Evolutionary conservation across 2,797 vertebrate species (phyloP).

Genomic region (Rhyacichthys aspro): DNA sequence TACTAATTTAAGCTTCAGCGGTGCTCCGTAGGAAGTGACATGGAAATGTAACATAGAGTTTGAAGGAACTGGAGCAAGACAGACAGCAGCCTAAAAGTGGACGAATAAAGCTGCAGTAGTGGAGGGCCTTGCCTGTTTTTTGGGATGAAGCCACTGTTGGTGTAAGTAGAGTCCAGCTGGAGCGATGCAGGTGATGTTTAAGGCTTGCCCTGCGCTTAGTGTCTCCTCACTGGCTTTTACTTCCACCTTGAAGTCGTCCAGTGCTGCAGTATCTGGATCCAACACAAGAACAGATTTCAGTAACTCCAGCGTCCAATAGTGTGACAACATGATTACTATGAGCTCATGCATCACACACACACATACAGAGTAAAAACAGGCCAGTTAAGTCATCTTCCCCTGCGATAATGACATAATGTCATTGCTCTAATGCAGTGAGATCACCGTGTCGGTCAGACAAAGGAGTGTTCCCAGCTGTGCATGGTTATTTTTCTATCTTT

Average conservation of each 20-base stretch:
- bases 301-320: slow-evolving; percentile 18
- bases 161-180: slow-evolving; percentile 81
- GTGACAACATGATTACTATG: slow-evolving; percentile 31
- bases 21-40: slow-evolving; percentile 45
- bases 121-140: slow-evolving; percentile 82
- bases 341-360: slow-evolving; percentile 46
- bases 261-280: slow-evolving; percentile 54
- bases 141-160: slow-evolving; percentile 91
- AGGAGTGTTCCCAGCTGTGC: slow-evolving; percentile 50
- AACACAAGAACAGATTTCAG: slow-evolving; percentile 45
- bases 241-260: slow-evolving; percentile 82
- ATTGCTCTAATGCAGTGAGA: slow-evolving; percentile 47
- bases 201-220: slow-evolving; percentile 86
- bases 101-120: too few relatives aligned
- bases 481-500: not conserved
- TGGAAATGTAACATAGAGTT: slow-evolving; percentile 34
- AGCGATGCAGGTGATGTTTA: slow-evolving; percentile 87
- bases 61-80: slow-evolving; percentile 30
- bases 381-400: slow-evolving; percentile 52
- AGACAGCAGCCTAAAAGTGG: not conserved
- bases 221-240: slow-evolving; percentile 85
- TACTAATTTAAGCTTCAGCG: slow-evolving; percentile 57
- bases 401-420: slow-evolving; percentile 57
- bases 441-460: slow-evolving; percentile 47
- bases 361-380: slow-evolving; percentile 43